phyloP scores from a whole-genome alignment of 2,113 vertebrate species.

The Sinocyclocheilus rhinocerous region DNA sequence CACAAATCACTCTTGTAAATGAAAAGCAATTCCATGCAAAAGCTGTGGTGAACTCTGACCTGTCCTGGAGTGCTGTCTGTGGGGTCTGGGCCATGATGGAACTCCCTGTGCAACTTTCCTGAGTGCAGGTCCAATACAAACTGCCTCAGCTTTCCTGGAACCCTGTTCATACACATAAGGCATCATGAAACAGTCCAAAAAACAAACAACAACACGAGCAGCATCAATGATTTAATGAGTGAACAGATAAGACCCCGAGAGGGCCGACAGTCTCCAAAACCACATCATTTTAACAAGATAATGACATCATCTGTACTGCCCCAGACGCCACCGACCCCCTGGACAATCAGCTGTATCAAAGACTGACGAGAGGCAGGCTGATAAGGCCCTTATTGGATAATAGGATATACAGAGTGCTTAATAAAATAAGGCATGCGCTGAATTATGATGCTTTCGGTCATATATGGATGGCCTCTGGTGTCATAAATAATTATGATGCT shows the following conservation, averaged over 20 bases:
- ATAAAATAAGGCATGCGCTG: conserved; percentile 43
- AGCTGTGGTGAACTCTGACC: conserved; percentile 73
- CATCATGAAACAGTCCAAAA: conserved; percentile 13
- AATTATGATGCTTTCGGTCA: conserved; percentile 43
- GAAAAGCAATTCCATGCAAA: neutral
- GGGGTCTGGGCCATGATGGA: conserved; percentile 97
- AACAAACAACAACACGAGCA: conserved; percentile 16
- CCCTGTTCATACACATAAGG: conserved; percentile 70
- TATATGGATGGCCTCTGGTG: neutral
- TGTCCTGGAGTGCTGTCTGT: conserved; percentile 92
- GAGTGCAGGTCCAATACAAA: conserved; percentile 95
- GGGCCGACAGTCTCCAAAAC: conserved; percentile 44
- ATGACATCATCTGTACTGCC: conserved; percentile 43
- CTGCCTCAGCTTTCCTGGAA: conserved; percentile 91
- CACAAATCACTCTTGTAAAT: neutral
- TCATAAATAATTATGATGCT: neutral
- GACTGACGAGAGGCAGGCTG: conserved; percentile 34
- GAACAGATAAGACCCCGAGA: conserved; percentile 42
- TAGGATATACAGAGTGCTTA: conserved; percentile 30
- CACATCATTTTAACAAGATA: conserved; percentile 51
- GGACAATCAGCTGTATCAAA: conserved; percentile 45
- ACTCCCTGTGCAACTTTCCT: conserved; percentile 95
- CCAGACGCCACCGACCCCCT: conserved; percentile 42
- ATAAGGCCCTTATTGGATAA: conserved; percentile 49
- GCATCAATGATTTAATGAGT: conserved; percentile 46